Evolutionary conservation across 1,140 invertebrate genomes (phyloP), one percentile per base, ranked within the genome.

Genomic region (Pseudomyrmex pallidus): DNA sequence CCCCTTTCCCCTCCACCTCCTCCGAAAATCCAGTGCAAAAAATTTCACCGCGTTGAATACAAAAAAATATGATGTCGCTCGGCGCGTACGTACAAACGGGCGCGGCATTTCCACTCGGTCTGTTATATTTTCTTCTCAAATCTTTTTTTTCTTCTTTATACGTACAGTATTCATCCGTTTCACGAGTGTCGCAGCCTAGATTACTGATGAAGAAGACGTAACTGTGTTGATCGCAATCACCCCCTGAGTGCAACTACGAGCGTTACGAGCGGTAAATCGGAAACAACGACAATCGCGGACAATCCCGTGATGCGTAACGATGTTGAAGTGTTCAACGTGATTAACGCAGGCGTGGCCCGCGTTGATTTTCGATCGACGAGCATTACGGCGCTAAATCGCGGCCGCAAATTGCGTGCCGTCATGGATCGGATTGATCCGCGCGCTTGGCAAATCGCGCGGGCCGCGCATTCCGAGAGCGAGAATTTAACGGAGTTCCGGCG

Each of bases 311-410:
- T 59, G 54, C 44, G 76, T 80, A 72, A 72, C 56, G 54, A 61
- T 25, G 66, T 80, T 80, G 70, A 78, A 80, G 76, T 72, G 76
- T 50, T 80, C 54, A 15, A 15, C 15, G 64, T 64, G 76, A 78
- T 78, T 78, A 78, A 70, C 64, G 66, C 70, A 50, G 66, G 76
- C 63, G n/a, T 67, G 20, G 25, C 12, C 4, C 50, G 50, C 74
- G 63, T 77, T 77, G 63, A 77, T 77, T 77, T 77, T 77, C 74
- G 35, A 25, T 77, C 63, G 35, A 17, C 44, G 20, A 10, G 54
- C 22, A 72, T 80, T 80, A 72, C 3, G 15, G 15, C 46, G 44
- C 66, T 59, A 80, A 80, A 70, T 70, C 66, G 54, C 44, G n/a
- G 3, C 54, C 20, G 54, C 76, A 57, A 68, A 78, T 78, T 64